phyloP scores from a whole-genome alignment of 64 coral and sea anemone genomes.

The Stichodactyla helianthus region DNA sequence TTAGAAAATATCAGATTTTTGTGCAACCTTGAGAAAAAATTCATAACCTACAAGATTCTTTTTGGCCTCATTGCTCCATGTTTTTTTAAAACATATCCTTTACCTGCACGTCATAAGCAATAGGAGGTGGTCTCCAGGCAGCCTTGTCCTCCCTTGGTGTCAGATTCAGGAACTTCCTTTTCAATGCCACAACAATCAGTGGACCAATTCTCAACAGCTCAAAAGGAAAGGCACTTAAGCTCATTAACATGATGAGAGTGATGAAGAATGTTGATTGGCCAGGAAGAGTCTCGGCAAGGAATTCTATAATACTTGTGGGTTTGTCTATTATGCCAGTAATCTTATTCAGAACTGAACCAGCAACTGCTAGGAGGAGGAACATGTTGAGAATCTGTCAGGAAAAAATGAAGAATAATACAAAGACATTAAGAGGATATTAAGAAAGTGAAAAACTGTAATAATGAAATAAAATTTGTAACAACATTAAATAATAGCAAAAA shows the following conservation, averaged over 20 bases:
- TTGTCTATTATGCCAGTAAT: conserved; percentile 37
- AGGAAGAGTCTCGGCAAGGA: conserved; percentile 67
- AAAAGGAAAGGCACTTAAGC: conserved; percentile 50
- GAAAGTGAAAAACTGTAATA: background rate
- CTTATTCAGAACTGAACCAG: conserved; percentile 42
- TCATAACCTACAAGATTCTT: too few species aligned
- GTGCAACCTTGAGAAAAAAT: too few species aligned
- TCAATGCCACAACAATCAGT: conserved; percentile 68
- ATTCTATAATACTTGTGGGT: conserved; percentile 45
- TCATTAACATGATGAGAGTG: conserved; percentile 69
- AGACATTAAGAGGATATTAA: background rate
- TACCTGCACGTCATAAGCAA: conserved; percentile 63
- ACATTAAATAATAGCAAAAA: too few species aligned
- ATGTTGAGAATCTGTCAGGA: conserved; percentile 74
- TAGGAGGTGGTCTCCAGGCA: conserved; percentile 63
- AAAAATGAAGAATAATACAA: conserved; percentile 7
- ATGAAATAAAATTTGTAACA: too few species aligned
- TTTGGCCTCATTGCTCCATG: too few species aligned
- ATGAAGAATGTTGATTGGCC: conserved; percentile 89
- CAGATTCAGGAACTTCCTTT: conserved; percentile 73
- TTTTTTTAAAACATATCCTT: background rate
- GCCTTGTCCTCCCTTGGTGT: conserved; percentile 75
- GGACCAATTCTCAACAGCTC: conserved; percentile 71
- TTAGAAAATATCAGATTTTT: too few species aligned
- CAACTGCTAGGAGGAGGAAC: conserved; percentile 69